Evolutionary conservation across 1,140 invertebrate genomes (phyloP).

Genomic region (Drosophila busckii): DNA sequence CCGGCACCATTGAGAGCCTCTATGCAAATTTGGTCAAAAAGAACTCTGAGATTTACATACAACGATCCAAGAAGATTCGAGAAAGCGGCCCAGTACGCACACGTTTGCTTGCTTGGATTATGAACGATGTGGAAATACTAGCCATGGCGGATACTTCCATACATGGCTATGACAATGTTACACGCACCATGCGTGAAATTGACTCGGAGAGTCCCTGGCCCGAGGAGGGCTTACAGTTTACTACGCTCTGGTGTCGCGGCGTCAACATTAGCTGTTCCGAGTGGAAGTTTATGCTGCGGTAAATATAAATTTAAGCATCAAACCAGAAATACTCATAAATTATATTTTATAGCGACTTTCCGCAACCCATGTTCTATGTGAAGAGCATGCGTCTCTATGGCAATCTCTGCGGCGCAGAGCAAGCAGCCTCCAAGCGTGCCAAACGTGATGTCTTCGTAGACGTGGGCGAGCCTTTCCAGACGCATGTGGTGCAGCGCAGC

Average conservation of each 20-base stretch:
- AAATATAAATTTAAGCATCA: not conserved
- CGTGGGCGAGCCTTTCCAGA: conserved; percentile 87
- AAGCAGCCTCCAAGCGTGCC: conserved; percentile 88
- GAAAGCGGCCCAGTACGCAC: conserved; percentile 85
- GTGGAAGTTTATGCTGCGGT: conserved; percentile 90
- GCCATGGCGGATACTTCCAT: conserved; percentile 92
- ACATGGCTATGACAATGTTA: conserved; percentile 89
- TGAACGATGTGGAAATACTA: conserved; percentile 89
- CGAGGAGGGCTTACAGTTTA: conserved; percentile 93
- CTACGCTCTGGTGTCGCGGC: conserved; percentile 94
- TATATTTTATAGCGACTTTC: conserved; percentile 88
- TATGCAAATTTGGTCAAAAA: conserved; percentile 91
- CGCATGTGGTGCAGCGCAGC: conserved; percentile 86
- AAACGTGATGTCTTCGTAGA: conserved; percentile 86
- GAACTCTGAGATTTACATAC: conserved; percentile 97
- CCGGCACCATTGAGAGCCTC: conserved; percentile 90
- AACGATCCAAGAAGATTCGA: conserved; percentile 91
- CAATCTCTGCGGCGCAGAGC: conserved; percentile 92
- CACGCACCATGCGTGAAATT: conserved; percentile 87
- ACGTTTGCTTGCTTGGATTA: conserved; percentile 89
- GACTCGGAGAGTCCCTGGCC: conserved; percentile 94
- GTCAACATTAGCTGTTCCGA: conserved; percentile 89
- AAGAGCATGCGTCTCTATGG: conserved; percentile 93
- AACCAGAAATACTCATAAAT: not conserved
- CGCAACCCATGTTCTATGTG: conserved; percentile 92